A percentile compares a stretch with the other conserved stretches of the same genome.
These are phyloP conservation scores for Brenthis daphne DNA, from an alignment of 2,888 invertebrate species.

Conservation along the genomic window DNA sequence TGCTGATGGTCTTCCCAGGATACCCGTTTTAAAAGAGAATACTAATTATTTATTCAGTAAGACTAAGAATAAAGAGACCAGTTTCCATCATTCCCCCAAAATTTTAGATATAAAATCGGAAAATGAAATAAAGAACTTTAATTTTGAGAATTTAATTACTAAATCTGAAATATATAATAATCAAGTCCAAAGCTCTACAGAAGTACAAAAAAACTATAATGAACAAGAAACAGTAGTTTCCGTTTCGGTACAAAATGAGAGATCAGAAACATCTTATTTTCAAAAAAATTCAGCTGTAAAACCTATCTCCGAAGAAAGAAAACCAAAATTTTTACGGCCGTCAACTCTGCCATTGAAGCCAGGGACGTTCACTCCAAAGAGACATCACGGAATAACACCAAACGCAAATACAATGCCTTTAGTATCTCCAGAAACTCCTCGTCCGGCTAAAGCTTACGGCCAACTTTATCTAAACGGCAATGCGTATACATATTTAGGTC, in stretches of 20 bases:
- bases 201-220: conserved; percentile 68
- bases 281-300: conserved; percentile 67
- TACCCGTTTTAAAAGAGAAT: conserved; percentile 63
- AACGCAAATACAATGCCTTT: conserved; percentile 91
- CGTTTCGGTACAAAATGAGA: conserved; percentile 58
- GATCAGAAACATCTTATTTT: conserved; percentile 77
- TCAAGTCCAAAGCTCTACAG: conserved; percentile 70
- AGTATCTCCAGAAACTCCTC: conserved; percentile 95
- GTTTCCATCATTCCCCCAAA: conserved; percentile 47
- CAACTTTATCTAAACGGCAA: conserved; percentile 95
- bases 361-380: conserved; percentile 90
- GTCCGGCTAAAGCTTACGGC: conserved; percentile 94
- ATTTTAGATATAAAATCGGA: conserved; percentile 56
- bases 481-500: conserved; percentile 94
- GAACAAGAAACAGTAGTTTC: conserved; percentile 55
- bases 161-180: conserved; percentile 78
- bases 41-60: conserved; percentile 53
- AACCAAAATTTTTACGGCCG: conserved; percentile 89
- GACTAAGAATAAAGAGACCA: conserved; percentile 56
- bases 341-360: conserved; percentile 92
- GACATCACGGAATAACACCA: conserved; percentile 91
- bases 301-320: conserved; percentile 64
- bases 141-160: conserved; percentile 78
- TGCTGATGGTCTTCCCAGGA: conserved; percentile 63
- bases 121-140: conserved; percentile 68